A percentile compares a stretch with the other conserved stretches of the same genome.
Conservation (phyloP, 2,888 invertebrate genomes). For the Agrochola macilenta region DNA sequence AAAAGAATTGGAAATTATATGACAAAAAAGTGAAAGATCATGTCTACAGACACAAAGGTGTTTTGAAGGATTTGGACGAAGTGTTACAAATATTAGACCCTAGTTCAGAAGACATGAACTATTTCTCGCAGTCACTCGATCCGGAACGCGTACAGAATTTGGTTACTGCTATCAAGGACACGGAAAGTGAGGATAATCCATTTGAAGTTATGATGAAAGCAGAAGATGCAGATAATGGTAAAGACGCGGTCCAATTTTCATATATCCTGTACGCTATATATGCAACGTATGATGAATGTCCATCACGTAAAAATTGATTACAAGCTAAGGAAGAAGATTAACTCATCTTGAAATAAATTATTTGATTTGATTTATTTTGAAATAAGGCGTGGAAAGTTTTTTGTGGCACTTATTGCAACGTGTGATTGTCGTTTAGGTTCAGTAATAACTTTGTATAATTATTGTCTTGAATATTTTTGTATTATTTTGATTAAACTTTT, state of each 20-base stretch:
- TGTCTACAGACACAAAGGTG: background rate
- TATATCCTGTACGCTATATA: background rate
- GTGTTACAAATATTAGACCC: background rate
- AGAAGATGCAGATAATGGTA: no score
- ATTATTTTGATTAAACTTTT: background rate
- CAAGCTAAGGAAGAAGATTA: background rate
- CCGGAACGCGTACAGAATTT: constrained; percentile 1
- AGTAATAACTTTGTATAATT: background rate
- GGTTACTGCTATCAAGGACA: constrained; percentile 6
- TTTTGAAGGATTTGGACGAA: background rate
- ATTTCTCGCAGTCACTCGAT: constrained; percentile 2
- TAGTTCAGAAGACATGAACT: background rate
- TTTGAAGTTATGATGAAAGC: background rate
- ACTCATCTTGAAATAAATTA: background rate
- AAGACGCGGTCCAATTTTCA: fast-evolving
- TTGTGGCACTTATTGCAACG: background rate
- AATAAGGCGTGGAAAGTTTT: background rate
- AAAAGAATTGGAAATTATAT: constrained; percentile 16
- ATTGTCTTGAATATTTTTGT: background rate
- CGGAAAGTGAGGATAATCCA: background rate
- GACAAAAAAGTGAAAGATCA: background rate
- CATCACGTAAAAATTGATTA: background rate
- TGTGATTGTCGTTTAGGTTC: background rate
- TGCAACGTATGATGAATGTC: background rate
- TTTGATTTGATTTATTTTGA: no score